A percentile compares a stretch with the other conserved stretches of the same genome.
Conservation (phyloP, 2,797 vertebrate species). For the Ficedula albicollis region DNA sequence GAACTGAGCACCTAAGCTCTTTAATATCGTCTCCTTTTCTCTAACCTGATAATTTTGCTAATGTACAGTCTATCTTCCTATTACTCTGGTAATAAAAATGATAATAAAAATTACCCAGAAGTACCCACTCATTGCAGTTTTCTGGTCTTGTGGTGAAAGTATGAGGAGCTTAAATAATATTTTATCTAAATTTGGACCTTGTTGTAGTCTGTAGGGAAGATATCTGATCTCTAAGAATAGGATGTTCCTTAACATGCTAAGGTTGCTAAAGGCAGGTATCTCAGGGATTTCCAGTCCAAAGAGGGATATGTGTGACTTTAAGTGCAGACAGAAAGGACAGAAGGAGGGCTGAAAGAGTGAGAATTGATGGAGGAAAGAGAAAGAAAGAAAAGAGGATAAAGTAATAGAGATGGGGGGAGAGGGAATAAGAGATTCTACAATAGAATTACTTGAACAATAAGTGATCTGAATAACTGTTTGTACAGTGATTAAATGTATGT, state of each 20-base stretch:
- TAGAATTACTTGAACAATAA: background rate
- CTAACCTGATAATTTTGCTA: slow-evolving; percentile 6
- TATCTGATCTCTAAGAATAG: background rate
- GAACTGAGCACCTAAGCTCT: background rate
- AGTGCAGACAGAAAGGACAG: background rate
- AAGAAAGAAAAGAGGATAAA: background rate
- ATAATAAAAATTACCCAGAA: slow-evolving; percentile 14
- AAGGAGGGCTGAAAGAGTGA: background rate
- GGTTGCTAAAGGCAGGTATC: background rate
- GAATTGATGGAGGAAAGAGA: background rate
- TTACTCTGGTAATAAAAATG: background rate
- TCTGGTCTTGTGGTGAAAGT: background rate
- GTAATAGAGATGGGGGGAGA: background rate
- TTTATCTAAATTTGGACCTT: slow-evolving; percentile 8
- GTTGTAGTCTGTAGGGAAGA: background rate
- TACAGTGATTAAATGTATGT: background rate
- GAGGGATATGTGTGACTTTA: background rate
- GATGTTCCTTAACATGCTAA: background rate
- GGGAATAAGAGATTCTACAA: background rate
- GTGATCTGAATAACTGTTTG: background rate
- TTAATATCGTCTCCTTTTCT: background rate
- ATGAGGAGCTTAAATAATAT: background rate
- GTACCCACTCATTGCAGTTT: background rate
- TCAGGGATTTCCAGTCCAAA: background rate
- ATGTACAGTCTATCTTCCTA: background rate